phyloP scores from a whole-genome alignment of 1,140 invertebrate species.

The Drosophila aff. region DNA sequence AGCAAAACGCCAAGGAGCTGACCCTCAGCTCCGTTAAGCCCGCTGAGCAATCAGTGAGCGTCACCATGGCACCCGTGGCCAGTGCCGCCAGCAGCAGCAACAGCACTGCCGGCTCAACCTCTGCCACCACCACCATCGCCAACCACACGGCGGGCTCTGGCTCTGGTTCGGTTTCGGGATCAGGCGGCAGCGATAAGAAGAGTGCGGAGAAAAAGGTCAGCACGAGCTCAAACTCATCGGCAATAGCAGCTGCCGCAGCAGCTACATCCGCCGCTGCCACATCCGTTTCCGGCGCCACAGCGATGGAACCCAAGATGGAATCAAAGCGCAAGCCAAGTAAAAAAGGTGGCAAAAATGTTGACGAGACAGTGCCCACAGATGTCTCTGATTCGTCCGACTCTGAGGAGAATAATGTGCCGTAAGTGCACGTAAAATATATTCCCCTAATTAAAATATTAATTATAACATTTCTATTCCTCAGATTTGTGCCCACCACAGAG shows the following conservation, averaged over 20 bases:
- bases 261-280: constrained; percentile 6
- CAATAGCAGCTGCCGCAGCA: constrained; percentile 3
- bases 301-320: constrained; percentile 37
- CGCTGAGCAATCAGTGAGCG: constrained; percentile 57
- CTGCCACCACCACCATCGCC: constrained; percentile 24
- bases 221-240: constrained; percentile 28
- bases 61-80: constrained; percentile 31
- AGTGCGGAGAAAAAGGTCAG: constrained; percentile 37
- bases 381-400: constrained; percentile 93
- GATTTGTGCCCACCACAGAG: constrained; percentile 85
- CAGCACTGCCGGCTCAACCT: constrained; percentile 26
- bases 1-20: constrained; percentile 79
- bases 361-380: constrained; percentile 88
- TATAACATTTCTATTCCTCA: constrained; percentile 10
- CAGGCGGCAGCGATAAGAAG: constrained; percentile 36
- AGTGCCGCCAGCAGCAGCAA: constrained; percentile 21
- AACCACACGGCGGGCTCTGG: constrained; percentile 31
- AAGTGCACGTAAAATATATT: constrained; percentile 39
- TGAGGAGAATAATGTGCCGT: constrained; percentile 88
- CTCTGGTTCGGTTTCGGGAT: constrained; percentile 28
- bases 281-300: constrained; percentile 8
- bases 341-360: constrained; percentile 67
- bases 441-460: not conserved
- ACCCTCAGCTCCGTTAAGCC: constrained; percentile 77
- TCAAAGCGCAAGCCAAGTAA: constrained; percentile 72